Percentiles rank a stretch among this genome's conserved stretches.
Evolutionary conservation across 1,140 invertebrate species (phyloP).

Genomic region (Lepidurus packardi): DNA sequence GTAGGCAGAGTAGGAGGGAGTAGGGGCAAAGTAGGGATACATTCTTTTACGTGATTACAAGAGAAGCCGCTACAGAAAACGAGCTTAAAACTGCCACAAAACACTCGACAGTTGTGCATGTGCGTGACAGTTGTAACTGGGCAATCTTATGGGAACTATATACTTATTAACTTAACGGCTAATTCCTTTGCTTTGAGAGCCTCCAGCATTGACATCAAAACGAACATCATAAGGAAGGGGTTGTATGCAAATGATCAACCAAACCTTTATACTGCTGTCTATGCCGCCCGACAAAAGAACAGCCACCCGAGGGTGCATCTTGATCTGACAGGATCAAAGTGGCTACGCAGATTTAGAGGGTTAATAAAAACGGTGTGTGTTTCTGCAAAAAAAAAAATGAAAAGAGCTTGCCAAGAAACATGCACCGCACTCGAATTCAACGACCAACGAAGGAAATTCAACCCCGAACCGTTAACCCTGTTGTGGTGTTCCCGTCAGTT

Average conservation of each 20-base stretch:
- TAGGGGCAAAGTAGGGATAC: not conserved
- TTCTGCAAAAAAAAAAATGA: not conserved
- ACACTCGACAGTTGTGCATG: too few relatives aligned
- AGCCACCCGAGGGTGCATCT: slow-evolving; percentile 10
- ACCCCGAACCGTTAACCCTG: too few relatives aligned
- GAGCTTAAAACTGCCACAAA: too few relatives aligned
- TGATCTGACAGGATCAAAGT: slow-evolving; percentile 6
- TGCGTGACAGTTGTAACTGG: too few relatives aligned
- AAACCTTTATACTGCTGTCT: not conserved
- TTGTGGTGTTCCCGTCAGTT: too few relatives aligned
- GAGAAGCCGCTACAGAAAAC: too few relatives aligned
- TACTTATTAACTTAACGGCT: not conserved
- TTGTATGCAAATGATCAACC: not conserved
- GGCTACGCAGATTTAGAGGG: not conserved
- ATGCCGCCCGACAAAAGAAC: not conserved
- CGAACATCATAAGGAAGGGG: not conserved
- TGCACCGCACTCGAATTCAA: not conserved
- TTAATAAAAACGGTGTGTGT: slow-evolving; percentile 16
- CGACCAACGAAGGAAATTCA: too few relatives aligned
- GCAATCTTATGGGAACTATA: too few relatives aligned
- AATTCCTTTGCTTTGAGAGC: not conserved
- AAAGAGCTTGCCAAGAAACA: not conserved
- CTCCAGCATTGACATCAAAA: not conserved
- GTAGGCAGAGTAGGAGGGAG: not conserved
- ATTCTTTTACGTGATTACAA: not conserved